Percentiles rank a stretch among this genome's conserved stretches.
phyloP scores from a whole-genome alignment of 2,113 vertebrate species.

The Hippotragus niger region DNA sequence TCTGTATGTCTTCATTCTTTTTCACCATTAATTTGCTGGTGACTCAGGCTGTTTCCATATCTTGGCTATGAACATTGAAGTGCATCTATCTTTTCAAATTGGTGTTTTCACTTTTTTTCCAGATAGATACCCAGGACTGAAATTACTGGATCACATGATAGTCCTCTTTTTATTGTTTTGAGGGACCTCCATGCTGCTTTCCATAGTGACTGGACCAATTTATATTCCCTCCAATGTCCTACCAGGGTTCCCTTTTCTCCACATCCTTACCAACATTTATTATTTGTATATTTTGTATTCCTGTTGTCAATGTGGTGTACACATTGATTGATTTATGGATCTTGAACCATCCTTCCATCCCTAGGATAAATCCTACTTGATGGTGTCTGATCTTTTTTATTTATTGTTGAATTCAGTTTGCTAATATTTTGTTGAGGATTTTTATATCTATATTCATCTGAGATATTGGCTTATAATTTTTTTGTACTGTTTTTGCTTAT shows the following conservation, averaged over 20 bases:
- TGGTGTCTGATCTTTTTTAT: neutral
- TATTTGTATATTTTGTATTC: neutral
- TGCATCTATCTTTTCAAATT: no score
- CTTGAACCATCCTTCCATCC: neutral
- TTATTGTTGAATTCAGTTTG: neutral
- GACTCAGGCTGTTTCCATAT: no score
- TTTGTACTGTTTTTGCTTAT: neutral
- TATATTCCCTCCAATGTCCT: neutral
- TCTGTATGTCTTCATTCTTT: no score
- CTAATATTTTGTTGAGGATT: neutral
- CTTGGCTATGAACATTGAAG: no score
- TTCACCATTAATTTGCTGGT: no score
- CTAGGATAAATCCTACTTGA: neutral
- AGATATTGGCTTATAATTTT: neutral
- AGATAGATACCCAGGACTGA: no score
- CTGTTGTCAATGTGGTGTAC: neutral
- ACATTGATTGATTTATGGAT: neutral
- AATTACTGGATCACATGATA: neutral
- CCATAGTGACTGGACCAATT: neutral
- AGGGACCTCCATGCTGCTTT: neutral
- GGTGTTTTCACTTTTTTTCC: no score
- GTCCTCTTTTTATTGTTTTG: neutral
- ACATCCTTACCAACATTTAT: neutral
- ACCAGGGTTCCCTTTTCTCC: neutral
- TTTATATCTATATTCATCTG: neutral